Evolutionary conservation across 2,797 vertebrate species (phyloP).

Genomic region (Mormyrus proboscirostris): DNA sequence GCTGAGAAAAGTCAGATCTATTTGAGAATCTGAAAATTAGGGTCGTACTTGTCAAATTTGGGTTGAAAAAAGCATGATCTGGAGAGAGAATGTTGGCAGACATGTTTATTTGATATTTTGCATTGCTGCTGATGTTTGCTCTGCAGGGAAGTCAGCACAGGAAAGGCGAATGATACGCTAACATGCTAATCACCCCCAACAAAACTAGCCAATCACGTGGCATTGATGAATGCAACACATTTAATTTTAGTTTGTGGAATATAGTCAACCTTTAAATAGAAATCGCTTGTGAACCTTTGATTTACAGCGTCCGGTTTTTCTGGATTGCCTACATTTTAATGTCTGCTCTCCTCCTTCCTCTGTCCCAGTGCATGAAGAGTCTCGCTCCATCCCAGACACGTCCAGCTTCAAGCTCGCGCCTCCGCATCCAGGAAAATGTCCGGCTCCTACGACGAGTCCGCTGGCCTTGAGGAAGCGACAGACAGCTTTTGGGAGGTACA

Average conservation of each 20-base stretch:
- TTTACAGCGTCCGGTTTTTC: background rate
- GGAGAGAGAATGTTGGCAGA: background rate
- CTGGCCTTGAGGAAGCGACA: conserved; percentile 74
- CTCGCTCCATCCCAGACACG: conserved; percentile 24
- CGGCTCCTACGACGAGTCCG: conserved; percentile 77
- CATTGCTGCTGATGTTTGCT: background rate
- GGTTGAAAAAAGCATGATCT: background rate
- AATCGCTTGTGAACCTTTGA: background rate
- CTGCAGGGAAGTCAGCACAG: background rate
- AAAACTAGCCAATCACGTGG: background rate
- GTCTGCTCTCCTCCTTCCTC: background rate
- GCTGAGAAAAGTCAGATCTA: background rate
- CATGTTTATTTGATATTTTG: background rate
- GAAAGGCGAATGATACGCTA: background rate
- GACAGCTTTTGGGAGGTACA: conserved; percentile 99
- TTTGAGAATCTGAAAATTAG: background rate
- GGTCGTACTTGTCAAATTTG: background rate
- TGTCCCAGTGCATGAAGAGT: conserved; percentile 56
- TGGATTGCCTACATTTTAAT: background rate
- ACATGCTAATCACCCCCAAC: background rate
- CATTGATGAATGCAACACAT: background rate
- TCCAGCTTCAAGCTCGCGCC: conserved; percentile 45
- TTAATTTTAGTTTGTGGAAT: background rate
- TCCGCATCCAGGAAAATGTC: conserved; percentile 74
- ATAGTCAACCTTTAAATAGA: background rate